Conservation (phyloP, 2,888 invertebrate species). For the Melikaiella ostensackeni region DNA sequence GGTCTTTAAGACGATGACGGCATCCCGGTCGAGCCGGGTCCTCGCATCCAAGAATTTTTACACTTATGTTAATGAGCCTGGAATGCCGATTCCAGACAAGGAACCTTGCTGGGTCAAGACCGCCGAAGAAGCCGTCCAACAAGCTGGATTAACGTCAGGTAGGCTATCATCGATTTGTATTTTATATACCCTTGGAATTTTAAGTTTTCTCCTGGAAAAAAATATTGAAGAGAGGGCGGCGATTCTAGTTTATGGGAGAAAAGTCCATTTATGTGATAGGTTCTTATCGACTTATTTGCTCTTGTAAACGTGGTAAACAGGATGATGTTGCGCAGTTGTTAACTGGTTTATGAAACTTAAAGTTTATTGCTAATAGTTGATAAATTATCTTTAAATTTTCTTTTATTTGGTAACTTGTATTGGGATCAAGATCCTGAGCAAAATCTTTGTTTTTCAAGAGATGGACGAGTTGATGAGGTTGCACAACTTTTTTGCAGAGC, state of each 20-base stretch:
- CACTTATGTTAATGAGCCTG: conserved; percentile 88
- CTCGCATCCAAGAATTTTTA: conserved; percentile 81
- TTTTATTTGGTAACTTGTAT: not conserved
- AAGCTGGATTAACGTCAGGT: conserved; percentile 87
- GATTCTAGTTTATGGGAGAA: not conserved
- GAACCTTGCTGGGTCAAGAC: conserved; percentile 84
- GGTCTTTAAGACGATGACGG: conserved; percentile 58
- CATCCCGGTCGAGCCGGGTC: conserved; percentile 59
- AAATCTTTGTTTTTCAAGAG: not conserved
- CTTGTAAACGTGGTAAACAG: not conserved
- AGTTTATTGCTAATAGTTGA: not conserved
- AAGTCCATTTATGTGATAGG: not conserved
- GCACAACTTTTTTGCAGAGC: conserved; percentile 11
- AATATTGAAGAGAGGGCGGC: not conserved
- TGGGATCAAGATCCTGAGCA: not conserved
- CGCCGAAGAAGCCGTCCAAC: conserved; percentile 88
- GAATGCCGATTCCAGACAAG: conserved; percentile 86
- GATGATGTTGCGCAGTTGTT: not conserved
- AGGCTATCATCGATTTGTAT: conserved; percentile 56
- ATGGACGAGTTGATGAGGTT: not conserved
- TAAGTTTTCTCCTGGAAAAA: conserved; percentile 18
- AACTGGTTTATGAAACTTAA: not conserved
- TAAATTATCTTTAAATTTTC: not conserved
- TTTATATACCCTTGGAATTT: not conserved
- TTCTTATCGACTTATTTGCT: not conserved